Evolutionary conservation across 2,797 vertebrate species (phyloP), one percentile per base, ranked within the genome.

Genomic region (Denticeps clupeoides): DNA sequence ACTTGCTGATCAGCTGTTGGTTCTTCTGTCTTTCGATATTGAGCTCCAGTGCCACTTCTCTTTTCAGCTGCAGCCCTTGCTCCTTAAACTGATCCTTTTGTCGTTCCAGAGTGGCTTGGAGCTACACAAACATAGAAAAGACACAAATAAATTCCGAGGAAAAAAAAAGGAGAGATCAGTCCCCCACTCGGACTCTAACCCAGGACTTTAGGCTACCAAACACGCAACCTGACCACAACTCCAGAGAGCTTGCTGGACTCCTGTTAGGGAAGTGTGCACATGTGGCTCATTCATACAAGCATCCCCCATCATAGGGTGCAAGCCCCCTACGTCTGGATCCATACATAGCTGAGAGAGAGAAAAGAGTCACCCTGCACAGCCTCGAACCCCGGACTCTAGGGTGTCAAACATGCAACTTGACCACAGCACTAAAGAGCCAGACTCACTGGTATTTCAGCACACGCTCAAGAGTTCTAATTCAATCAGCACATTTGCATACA

Each of bases 21-120:
- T 80, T 76, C 6, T 82, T 87, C 51, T 82, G 79, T 28, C 73
- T 84, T 55, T 87, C 80, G 37, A 75, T 74, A 29, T 84, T 72
- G 13, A 87, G 59, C 11, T 83, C 73, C 47, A 77, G 51, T 12
- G 67, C 70, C 1, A 78, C 72, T 29, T 86, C 82, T 53, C 81
- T 72, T 48, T 66, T 79, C 49, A 81, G 62, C 38, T 70, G 68
- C 13, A 73, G 69, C 4, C 73, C 62, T 2, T 62, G 71, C 16
- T 80, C 65, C 7, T 79, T 64, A 22, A 64, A 52, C 35, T 31
- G 66, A 5, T 69, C 67, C 59, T 72, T 71, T 38, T 79, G 72
- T 24, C 76, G 78, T 28, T 67, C 35, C 16, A 79, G 56, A 32
- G 67, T 75, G 1, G 37, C 54, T 35, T 84, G 71, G 64, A 81